phyloP scores from a whole-genome alignment of 2,888 invertebrate species.

The Drosophila picticornis region DNA sequence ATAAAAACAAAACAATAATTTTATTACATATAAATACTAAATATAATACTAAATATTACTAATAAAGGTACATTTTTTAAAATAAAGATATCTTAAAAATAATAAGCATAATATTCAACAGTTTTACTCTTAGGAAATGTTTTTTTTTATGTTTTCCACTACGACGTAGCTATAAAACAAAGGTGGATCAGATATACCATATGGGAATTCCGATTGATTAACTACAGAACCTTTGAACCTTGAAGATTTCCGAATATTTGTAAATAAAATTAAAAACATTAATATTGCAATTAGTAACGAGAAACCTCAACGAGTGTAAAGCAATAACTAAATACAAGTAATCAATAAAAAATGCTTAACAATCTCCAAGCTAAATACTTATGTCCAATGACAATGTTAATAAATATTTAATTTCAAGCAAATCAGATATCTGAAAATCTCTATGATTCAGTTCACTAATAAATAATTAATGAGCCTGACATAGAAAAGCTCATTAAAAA shows the following conservation, averaged over 20 bases:
- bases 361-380: not conserved
- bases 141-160: not conserved
- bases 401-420: slow-evolving; percentile 4
- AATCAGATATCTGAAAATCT: slow-evolving; percentile 3
- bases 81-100: not conserved
- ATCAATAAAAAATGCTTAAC: not conserved
- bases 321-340: not conserved
- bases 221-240: no score
- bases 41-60: not conserved
- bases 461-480: slow-evolving; percentile 33
- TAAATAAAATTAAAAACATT: not conserved
- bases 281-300: not conserved
- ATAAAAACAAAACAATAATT: not conserved
- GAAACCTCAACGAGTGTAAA: not conserved
- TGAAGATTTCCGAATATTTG: not conserved
- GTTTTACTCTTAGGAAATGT: not conserved
- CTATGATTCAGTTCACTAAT: slow-evolving; percentile 15
- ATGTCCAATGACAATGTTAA: not conserved
- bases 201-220: not conserved
- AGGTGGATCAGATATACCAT: not conserved
- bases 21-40: not conserved
- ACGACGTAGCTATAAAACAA: not conserved
- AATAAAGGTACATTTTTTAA: not conserved
- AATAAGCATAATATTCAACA: not conserved
- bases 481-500: slow-evolving; percentile 2